phyloP scores from a whole-genome alignment of 1,140 invertebrate species.

The Semibalanus balanoides region DNA sequence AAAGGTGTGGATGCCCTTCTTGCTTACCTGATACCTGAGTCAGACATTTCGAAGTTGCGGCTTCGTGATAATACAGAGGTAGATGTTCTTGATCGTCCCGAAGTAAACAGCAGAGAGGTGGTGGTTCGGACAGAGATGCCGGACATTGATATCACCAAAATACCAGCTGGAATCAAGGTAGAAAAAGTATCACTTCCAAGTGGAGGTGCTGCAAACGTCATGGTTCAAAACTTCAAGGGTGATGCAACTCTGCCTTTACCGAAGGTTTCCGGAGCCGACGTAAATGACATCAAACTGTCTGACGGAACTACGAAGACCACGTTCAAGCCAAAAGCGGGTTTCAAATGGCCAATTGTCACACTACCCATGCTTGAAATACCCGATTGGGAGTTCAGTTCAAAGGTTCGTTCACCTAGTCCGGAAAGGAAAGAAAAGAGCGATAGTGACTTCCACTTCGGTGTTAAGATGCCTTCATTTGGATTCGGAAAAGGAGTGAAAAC shows the following conservation, averaged over 20 bases:
- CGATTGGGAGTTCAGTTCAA: not conserved
- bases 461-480: not conserved
- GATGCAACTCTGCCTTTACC: not conserved
- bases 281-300: not conserved
- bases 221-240: not conserved
- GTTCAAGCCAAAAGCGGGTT: not conserved
- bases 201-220: not conserved
- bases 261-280: not conserved
- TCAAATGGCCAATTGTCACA: not conserved
- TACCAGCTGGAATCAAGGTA: not conserved
- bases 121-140: not conserved
- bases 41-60: not conserved
- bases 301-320: not conserved
- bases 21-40: not conserved
- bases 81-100: not conserved
- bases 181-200: not conserved
- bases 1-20: not conserved
- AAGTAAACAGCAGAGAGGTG: not conserved
- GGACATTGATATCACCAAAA: not conserved
- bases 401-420: not conserved
- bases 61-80: not conserved
- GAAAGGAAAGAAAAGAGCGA: not conserved
- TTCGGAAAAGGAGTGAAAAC: not conserved
- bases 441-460: not conserved
- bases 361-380: not conserved